These are phyloP conservation scores for Ochropleura leucogaster DNA, from an alignment of 2,888 invertebrate species.

Conservation along the genomic window DNA sequence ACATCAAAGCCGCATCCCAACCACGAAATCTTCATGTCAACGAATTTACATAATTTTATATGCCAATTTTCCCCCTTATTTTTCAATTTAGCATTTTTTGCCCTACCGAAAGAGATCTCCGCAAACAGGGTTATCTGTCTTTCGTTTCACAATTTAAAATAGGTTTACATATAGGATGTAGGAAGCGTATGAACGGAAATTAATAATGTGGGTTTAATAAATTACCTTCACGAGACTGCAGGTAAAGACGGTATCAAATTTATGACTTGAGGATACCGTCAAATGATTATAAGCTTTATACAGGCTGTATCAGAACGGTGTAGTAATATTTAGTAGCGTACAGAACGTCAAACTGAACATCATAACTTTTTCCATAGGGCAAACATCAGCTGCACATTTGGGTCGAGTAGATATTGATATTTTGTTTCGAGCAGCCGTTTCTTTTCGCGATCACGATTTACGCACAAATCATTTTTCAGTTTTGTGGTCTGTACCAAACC, in stretches of 20 bases:
- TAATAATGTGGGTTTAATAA: conserved; percentile 28
- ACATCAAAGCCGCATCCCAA: conserved; percentile 5
- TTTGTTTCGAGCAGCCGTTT: no score
- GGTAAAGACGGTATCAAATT: conserved; percentile 24
- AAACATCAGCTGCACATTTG: neutral
- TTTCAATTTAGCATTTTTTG: conserved; percentile 42
- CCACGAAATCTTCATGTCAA: conserved; percentile 20
- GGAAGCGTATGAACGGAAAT: conserved; percentile 20
- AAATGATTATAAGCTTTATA: neutral
- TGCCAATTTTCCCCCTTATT: conserved; percentile 29
- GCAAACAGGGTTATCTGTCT: conserved; percentile 26
- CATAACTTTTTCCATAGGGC: neutral
- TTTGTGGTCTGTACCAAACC: no score
- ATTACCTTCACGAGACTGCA: conserved; percentile 13
- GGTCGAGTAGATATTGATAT: no score
- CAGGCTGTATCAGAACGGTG: neutral
- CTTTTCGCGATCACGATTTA: no score
- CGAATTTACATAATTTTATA: conserved; percentile 50
- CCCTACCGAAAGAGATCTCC: conserved; percentile 4
- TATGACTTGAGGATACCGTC: conserved; percentile 4
- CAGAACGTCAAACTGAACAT: neutral
- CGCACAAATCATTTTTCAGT: no score
- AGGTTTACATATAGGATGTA: conserved; percentile 9
- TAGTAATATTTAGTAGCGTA: neutral
- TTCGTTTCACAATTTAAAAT: conserved; percentile 27